Base-by-base conservation (phyloP, 2,113 vertebrate species). In the Spea multiplicata region DNA sequence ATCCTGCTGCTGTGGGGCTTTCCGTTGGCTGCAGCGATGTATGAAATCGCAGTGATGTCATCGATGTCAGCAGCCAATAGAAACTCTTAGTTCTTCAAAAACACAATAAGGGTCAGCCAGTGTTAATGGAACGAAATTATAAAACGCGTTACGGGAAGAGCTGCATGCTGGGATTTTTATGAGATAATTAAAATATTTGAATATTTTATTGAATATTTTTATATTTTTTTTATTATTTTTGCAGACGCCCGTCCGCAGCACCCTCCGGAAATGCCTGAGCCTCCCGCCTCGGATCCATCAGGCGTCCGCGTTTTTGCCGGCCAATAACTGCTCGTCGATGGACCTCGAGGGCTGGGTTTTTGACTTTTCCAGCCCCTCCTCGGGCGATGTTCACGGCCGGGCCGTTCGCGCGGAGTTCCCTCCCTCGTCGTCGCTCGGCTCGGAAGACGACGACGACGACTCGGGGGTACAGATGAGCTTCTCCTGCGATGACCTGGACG, bases 291-390 rank as follows among this genome's bases (percentile, higher is more conserved):
- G 83, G 0, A 6, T 84, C 8, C 85, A 89, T n/a, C 76, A 83
- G 4, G 74, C 9, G 12, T 77, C 71, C 17, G 74, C 87, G 0
- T 84, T 80, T 5, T 5, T 76, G 46, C 17, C 75, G 77, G 86
- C 67, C 77, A 55, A 80, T 86, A 82, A 14, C 81, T 84, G 10
- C 78, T 94, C 93, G 75, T 82, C 89, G 49, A 73, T 85, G 0
- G 87, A 91, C 68, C 89, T 95, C 6, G 89, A 90, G 44, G 79
- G 86, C 16, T 91, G 86, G 88, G 88, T 90, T 76, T 94, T 91
- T 93, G 89, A 91, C 68, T 88, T 88, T 55, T 87, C 87, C 0
- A 76, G 61, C 62, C 81, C 84, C n/a, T 8, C 82, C 14, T 84
- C 80, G 6, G 44, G 70, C 8, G 0, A 83, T 75, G 66, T 75